Percentiles rank a stretch among this genome's conserved stretches.
phyloP scores from a whole-genome alignment of 2,113 vertebrate genomes.

The Leucopternis melanops region DNA sequence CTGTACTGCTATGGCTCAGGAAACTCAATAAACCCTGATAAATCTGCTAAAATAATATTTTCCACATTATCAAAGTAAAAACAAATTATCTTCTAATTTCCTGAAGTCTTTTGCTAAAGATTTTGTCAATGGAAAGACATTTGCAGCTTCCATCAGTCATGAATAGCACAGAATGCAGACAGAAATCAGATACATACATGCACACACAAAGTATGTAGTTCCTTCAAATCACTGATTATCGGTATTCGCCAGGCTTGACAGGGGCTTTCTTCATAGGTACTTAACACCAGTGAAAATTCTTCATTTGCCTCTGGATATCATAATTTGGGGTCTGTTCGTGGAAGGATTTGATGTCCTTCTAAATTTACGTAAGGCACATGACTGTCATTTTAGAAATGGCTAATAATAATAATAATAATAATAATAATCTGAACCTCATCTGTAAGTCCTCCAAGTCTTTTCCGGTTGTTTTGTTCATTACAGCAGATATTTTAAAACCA shows the following conservation, averaged over 20 bases:
- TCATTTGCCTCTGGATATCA: not conserved
- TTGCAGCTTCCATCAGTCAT: not conserved
- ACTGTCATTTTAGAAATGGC: not conserved
- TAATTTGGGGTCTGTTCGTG: not conserved
- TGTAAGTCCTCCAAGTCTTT: not conserved
- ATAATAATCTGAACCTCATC: not conserved
- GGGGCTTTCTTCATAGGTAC: not conserved
- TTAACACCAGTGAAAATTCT: not conserved
- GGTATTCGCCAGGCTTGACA: not conserved
- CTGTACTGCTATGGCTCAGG: not conserved
- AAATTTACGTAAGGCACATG: not conserved
- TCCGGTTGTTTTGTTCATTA: not conserved
- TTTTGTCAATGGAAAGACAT: not conserved
- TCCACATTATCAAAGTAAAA: not conserved
- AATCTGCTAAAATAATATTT: not conserved
- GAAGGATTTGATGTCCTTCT: slow-evolving; percentile 29
- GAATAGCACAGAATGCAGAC: not conserved
- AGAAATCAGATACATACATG: not conserved
- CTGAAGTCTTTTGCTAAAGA: not conserved
- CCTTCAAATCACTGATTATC: not conserved
- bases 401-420: slow-evolving; percentile 3
- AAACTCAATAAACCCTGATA: not conserved
- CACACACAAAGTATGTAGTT: not conserved
- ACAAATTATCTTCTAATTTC: not conserved
- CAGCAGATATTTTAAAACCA: not conserved